Evolutionary conservation across 1,140 invertebrate species (phyloP), one percentile per base, ranked within the genome.

Genomic region (Drosophila rhopaloa): DNA sequence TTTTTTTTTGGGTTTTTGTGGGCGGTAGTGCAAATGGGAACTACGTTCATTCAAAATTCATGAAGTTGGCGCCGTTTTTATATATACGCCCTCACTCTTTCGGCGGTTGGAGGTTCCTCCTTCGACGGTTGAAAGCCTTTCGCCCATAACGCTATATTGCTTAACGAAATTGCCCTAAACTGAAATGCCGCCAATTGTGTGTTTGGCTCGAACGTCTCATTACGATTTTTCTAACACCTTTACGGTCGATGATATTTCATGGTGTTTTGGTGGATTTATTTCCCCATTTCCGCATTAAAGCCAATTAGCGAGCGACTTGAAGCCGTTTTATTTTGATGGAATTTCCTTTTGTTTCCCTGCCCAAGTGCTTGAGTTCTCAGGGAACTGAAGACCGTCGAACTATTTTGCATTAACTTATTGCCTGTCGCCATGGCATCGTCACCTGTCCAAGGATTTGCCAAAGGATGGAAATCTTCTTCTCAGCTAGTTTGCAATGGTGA

Each of bases 31-130:
- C 14, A 32, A 29, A 11, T 29, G 46, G 65, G 55, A 63, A 60
- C 48, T 75, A 67, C 77, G 68, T 89, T 80, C 84, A 89, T 89
- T 89, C 84, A 89, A 89, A 89, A 89, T 89, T 89, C 84, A 89
- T 89, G 84, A 81, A 89, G 84, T 89, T 89, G 84, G 80, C 84
- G 80, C 84, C 84, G 82, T 73, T 79, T 84, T 79, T 78, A 78
- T 89, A 55, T 51, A 24, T 9, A 14, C 38, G n/a, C 27, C 73
- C 65, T 63, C 54, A 32, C 37, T n/a, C 57, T 81, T 72, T 71
- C 56, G 74, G 46, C 53, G 74, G 43, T 37, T 54, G 50, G 57
- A 59, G 66, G 71, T 66, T 47, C 35, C 56, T 47, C 35, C 56
- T 47, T 47, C 32, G n/a, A 8, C 44, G 37, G 59, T 76, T 83